Conservation (phyloP, 2,888 invertebrate genomes). For the Ophion slaviceki region DNA sequence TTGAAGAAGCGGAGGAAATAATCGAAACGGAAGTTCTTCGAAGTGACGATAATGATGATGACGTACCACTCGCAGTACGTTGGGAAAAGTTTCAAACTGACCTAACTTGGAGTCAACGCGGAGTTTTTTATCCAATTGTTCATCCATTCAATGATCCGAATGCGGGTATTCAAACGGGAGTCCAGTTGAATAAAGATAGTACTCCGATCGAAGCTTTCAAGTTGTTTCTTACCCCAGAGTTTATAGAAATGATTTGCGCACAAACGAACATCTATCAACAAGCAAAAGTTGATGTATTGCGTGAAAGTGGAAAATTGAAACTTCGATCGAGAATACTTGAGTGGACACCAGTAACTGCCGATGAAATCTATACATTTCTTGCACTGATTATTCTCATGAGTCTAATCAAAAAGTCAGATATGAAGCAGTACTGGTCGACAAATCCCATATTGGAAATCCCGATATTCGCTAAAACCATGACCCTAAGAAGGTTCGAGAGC, state of each 20-base stretch:
- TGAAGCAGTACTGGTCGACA: constrained; percentile 24
- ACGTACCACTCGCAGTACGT: constrained; percentile 15
- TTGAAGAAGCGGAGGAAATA: constrained; percentile 9
- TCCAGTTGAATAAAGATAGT: constrained; percentile 27
- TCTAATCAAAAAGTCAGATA: constrained; percentile 12
- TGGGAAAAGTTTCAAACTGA: constrained; percentile 36
- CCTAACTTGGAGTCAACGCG: constrained; percentile 22
- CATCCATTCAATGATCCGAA: constrained; percentile 31
- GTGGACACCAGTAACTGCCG: constrained; percentile 17
- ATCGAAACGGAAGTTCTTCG: constrained; percentile 15
- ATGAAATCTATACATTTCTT: constrained; percentile 43
- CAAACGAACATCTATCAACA: constrained; percentile 31
- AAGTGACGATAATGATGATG: constrained; percentile 27
- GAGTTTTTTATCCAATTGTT: constrained; percentile 27
- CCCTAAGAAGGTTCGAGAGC: background rate
- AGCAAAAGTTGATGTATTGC: constrained; percentile 23
- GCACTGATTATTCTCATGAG: constrained; percentile 21
- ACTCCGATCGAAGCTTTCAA: constrained; percentile 35
- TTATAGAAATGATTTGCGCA: constrained; percentile 24
- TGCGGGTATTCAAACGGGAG: constrained; percentile 35
- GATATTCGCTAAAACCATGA: constrained; percentile 25
- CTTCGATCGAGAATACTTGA: constrained; percentile 28
- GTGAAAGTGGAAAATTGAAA: constrained; percentile 37
- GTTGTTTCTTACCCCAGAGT: constrained; percentile 16
- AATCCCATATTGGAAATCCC: constrained; percentile 25